Evolutionary conservation across 1,140 invertebrate species (phyloP), one percentile per base, ranked within the genome.

Genomic region (Hestina assimilis): DNA sequence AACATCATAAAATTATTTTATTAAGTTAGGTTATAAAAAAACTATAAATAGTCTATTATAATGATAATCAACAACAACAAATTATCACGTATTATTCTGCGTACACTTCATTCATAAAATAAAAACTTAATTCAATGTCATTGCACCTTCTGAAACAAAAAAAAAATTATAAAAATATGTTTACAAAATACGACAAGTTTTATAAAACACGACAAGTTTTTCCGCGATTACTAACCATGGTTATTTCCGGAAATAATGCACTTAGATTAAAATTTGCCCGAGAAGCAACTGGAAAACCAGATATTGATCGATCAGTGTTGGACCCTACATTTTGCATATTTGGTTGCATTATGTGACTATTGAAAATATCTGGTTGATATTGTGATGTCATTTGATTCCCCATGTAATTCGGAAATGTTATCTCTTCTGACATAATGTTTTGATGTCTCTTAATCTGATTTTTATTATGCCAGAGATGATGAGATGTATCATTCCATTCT

Each of bases 241-340:
- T 85, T 50, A 88, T 88, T 78, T 88, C 85, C 19, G 85, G 85
- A 69, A 88, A 88, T 58, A 88, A 80, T 23, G 85, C 82, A 43
- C 85, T 88, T 1, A 88, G 70, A 29, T 87, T 87, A 50, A 88
- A 88, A 55, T 87, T 88, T 35, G 83, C 79, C 14, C 85, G 69
- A 4, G 85, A 86, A 3, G 82, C 76, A 4, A 72, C 75, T 7
- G 85, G 83, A 38, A 86, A 78, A 23, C 68, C 74, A 9, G 83
- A 47, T 14, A 86, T 41, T 4, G 84, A 77, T 24, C 77, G 61
- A 33, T 86, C 81, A 3, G 75, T 63, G 45, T 81, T 83, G 17
- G 73, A 68, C 1, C 69, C 72, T 11, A 83, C 70, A 38, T 67
- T 71, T 48, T 83, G 84, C 40, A 83, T 68, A 43, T 83, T 84